Percentiles rank a stretch among this genome's conserved stretches.
These are phyloP conservation scores for Aphelenchoides fujianensis DNA, from an alignment of 1,140 invertebrate species.

Conservation along the genomic window DNA sequence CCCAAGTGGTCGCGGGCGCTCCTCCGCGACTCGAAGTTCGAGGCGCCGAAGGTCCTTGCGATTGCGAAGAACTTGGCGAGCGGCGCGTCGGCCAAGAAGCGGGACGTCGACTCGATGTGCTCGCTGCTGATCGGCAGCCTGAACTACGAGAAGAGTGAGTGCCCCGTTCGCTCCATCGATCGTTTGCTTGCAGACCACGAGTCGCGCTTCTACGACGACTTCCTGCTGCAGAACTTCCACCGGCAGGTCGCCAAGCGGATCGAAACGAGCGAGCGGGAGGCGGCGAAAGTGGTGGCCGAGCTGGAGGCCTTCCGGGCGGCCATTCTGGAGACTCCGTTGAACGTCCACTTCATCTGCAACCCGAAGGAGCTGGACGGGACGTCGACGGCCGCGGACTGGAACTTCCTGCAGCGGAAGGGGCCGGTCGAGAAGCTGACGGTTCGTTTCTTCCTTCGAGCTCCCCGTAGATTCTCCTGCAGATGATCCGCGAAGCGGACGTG, in stretches of 20 bases:
- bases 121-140: background rate
- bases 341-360: conserved; percentile 35
- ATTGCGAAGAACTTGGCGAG: conserved; percentile 40
- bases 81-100: conserved; percentile 33
- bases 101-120: conserved; percentile 28
- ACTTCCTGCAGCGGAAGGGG: conserved; percentile 7
- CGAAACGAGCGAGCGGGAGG: conserved; percentile 10
- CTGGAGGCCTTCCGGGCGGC: conserved; percentile 18
- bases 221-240: conserved; percentile 42
- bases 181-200: conserved; percentile 28
- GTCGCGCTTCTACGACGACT: conserved; percentile 24
- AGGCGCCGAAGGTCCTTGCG: conserved; percentile 9
- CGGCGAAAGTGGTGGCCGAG: conserved; percentile 4
- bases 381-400: conserved; percentile 5
- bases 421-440: background rate
- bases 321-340: conserved; percentile 25
- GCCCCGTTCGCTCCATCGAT: conserved; percentile 2
- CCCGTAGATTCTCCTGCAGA: background rate
- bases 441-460: background rate
- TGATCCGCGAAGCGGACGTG: background rate
- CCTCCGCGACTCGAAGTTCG: conserved; percentile 22
- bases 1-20: conserved; percentile 39
- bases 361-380: conserved; percentile 12
- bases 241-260: conserved; percentile 22
- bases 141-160: conserved; percentile 18